Conservation (phyloP, 2,797 vertebrate genomes). For the Rousettus madagascariensis region DNA sequence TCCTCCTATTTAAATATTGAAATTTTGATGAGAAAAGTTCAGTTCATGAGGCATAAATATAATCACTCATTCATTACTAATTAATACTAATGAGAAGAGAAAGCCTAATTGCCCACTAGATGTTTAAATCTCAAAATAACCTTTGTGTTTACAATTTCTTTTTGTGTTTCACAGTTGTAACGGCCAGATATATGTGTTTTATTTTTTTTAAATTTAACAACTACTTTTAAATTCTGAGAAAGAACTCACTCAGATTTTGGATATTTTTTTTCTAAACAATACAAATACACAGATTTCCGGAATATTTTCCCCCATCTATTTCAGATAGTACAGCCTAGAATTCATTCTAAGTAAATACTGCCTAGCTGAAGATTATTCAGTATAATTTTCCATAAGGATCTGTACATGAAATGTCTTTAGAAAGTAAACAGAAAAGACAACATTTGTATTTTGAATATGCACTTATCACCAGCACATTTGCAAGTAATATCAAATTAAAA, state of each 20-base stretch:
- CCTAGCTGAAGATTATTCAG: background rate
- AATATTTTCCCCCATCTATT: background rate
- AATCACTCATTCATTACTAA: background rate
- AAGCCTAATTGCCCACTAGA: background rate
- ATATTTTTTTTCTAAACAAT: background rate
- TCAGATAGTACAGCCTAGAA: background rate
- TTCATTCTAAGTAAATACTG: background rate
- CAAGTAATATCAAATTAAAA: slow-evolving; percentile 28
- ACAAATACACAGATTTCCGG: background rate
- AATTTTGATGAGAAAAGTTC: background rate
- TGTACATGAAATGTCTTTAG: background rate
- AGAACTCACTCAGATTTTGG: background rate
- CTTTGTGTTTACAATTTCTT: background rate
- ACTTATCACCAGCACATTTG: slow-evolving; percentile 28
- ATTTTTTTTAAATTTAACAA: background rate
- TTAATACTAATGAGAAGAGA: background rate
- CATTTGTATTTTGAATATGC: slow-evolving; percentile 10
- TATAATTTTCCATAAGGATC: background rate
- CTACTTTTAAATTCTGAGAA: background rate
- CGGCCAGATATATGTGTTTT: background rate
- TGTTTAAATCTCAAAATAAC: background rate
- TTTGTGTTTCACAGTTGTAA: background rate
- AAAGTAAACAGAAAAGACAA: slow-evolving; percentile 31
- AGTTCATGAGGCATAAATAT: background rate
- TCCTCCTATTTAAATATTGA: background rate